Evolutionary conservation across 1,140 invertebrate genomes (phyloP), one percentile per base, ranked within the genome.

Genomic region (Campodea augens): DNA sequence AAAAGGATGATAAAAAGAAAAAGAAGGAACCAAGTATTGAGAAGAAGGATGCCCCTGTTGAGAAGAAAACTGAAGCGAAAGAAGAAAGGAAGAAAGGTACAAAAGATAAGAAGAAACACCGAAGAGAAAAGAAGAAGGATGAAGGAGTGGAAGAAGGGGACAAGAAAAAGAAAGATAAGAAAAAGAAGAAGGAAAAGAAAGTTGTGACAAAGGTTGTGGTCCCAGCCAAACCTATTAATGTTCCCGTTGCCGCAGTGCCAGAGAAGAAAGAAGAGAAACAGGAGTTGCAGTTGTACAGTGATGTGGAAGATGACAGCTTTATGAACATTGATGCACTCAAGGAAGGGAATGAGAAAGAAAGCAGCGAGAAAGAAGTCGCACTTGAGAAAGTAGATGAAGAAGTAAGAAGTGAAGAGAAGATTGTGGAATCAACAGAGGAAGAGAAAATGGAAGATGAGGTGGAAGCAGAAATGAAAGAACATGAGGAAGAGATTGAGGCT

Each of bases 21-120:
- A 65, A 27, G 62, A 63, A 41, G 63, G 70, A 1, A 64, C 62
- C 61, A 20, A 60, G 63, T 4, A 57, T 60, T 12, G 61, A 63
- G 19, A 58, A 53, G 32, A 29, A 53, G 0, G 63, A 64, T 2
- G 59, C 51, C 44, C 59, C 58, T 32, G 27, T 32, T 32, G 27
- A 50, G 23, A 43, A 62, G 61, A 43, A 68, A 65, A 45, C 69
- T 66, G 40, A 65, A 64, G 25, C 68, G 65, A 53, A 68, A 61
- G 45, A 69, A 67, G 29, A 73, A 67, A 49, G 66, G 68, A 49
- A 64, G 69, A 50, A 67, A 67, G 43, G 21, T 25, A 25, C 23
- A 27, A 25, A 42, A 27, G 23, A 27, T 25, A 19, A n/a, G n/a
- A n/a, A n/a, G n/a, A n/a, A n/a, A n/a, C 44, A 43, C 19, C 10